Base-by-base conservation (phyloP, 2,113 vertebrate species). In the Cryptotis parvus region DNA sequence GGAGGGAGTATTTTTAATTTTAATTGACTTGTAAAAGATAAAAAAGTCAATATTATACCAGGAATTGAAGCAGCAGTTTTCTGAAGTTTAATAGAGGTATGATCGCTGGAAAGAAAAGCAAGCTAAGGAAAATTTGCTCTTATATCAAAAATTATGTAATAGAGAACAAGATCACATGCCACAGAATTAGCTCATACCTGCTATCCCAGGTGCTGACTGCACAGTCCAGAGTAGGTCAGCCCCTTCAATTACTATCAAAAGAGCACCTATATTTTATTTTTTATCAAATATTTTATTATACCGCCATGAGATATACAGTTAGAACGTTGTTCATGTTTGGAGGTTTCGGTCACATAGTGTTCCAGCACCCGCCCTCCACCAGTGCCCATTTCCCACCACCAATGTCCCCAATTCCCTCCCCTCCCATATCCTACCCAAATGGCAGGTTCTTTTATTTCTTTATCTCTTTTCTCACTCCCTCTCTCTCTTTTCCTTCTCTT, bases 1-100 rank as follows among this genome's bases (percentile, higher is more conserved):
- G 43, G 20, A 82, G 74, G 37, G 45, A 73, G 6, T 27, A 90
- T 87, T 90, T 93, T n/a, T 45, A 43, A 89, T 65, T 78, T 6
- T 85, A 82, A 90, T 87, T 87, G 68, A 27, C 49, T 82, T 84
- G 24, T 91, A 27, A 82, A 2, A 73, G 78, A n/a, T 73, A 93
- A 86, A 66, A 94, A 91, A 58, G 58, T 11, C 78, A 79, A 15
- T 84, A 11, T 84, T 4, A 12, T 73, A 79, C 76, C 82, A 87
- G 7, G 45, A 3, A 52, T 43, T 24, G 37, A 52, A 22, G 33
- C 6, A 87, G 43, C 58, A 79, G 22, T 83, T 75, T 43, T 3
- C 1, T 29, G 78, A 75, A 37, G 27, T 31, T 84, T 73, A 15
- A 35, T 85, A 70, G 61, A 66, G 6, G 22, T 37, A 52, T 26